Evolutionary conservation across 2,113 vertebrate genomes (phyloP).

Genomic region (Antechinus stuartii): DNA sequence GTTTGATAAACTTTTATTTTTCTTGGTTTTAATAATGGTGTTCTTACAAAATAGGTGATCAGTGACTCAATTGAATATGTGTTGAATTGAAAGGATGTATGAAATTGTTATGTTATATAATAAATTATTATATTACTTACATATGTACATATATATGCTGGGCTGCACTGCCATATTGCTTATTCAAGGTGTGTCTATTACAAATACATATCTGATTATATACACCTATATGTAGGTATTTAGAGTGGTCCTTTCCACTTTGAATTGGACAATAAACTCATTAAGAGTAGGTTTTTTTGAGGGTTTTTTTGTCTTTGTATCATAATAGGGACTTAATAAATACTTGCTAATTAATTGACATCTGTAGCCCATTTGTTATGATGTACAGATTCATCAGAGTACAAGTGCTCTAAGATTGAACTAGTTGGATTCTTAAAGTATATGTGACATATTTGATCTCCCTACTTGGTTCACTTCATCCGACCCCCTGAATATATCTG

Average conservation of each 20-base stretch:
- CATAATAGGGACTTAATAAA: background rate
- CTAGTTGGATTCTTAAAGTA: background rate
- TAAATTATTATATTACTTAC: background rate
- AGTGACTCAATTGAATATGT: background rate
- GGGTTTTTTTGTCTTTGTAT: background rate
- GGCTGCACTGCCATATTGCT: background rate
- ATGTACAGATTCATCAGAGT: background rate
- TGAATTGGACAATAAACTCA: background rate
- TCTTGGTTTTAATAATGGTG: background rate
- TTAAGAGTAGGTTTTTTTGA: background rate
- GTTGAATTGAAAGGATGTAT: background rate
- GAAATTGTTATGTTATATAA: background rate
- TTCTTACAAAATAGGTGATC: background rate
- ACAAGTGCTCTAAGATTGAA: background rate
- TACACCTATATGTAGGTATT: background rate
- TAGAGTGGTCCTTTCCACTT: background rate
- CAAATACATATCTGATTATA: background rate
- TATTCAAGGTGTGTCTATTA: background rate
- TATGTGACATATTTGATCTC: background rate
- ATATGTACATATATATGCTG: background rate
- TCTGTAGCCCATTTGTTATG: background rate
- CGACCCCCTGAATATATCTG: slow-evolving; percentile 47
- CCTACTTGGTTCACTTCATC: background rate
- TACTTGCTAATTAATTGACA: background rate
- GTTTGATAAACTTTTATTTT: background rate